Conservation (phyloP, 1,140 invertebrate genomes). For the Lithobius niger region DNA sequence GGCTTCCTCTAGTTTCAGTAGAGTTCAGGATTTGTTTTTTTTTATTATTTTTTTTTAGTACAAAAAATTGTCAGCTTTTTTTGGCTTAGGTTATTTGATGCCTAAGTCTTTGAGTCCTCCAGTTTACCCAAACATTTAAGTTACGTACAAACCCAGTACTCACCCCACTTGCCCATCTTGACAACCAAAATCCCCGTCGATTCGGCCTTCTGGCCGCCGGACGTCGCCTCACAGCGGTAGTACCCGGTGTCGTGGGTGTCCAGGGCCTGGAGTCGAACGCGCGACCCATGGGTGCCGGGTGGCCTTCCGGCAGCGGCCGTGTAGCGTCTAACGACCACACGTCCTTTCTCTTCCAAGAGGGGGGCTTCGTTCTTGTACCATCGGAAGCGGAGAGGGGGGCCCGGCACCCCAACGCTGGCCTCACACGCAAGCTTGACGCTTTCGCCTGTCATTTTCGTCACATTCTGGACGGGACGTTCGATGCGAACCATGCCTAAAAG, state of each 20-base stretch:
- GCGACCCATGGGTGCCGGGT: conserved; percentile 29
- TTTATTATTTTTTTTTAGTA: too few species aligned
- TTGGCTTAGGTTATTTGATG: too few species aligned
- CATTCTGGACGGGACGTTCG: conserved; percentile 37
- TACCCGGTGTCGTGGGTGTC: conserved; percentile 51
- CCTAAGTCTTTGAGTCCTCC: too few species aligned
- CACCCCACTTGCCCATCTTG: conserved; percentile 33
- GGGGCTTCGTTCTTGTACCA: conserved; percentile 56
- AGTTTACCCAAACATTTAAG: too few species aligned
- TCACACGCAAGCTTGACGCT: conserved; percentile 49
- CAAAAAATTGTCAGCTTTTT: too few species aligned
- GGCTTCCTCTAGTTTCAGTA: too few species aligned
- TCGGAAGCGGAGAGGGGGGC: conserved; percentile 38
- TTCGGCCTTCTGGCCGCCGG: conserved; percentile 43
- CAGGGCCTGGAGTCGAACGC: conserved; percentile 44
- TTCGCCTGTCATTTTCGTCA: conserved; percentile 47
- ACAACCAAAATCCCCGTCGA: conserved; percentile 46
- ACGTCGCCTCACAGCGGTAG: conserved; percentile 50
- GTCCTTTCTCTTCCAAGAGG: conserved; percentile 36
- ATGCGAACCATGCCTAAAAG: neutral
- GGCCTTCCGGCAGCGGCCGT: neutral
- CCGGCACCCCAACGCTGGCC: conserved; percentile 44
- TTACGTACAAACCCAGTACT: too few species aligned
- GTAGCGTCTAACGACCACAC: conserved; percentile 37
- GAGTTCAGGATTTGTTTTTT: too few species aligned